Conservation (phyloP, 1,140 invertebrate species). For the Brachionus paranguensis region DNA sequence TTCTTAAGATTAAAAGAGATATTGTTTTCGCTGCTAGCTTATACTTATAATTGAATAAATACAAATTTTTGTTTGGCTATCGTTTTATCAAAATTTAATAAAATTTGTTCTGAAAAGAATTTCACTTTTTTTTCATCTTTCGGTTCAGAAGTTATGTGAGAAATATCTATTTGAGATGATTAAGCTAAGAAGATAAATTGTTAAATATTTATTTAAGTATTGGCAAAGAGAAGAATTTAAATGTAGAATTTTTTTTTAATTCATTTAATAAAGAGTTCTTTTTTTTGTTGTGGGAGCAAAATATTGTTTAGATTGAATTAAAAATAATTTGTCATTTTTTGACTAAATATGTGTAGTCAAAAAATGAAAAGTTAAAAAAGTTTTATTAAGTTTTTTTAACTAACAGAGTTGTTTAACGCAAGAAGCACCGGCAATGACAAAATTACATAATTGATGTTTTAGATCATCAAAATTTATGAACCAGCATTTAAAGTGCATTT, state of each 20-base stretch:
- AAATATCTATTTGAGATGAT: background rate
- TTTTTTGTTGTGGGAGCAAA: background rate
- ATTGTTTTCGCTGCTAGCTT: conserved; percentile 39
- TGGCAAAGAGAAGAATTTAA: background rate
- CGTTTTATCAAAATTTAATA: background rate
- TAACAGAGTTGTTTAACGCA: too few species aligned
- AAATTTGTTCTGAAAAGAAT: background rate
- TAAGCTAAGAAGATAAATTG: background rate
- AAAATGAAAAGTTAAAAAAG: too few species aligned
- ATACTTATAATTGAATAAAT: conserved; percentile 27
- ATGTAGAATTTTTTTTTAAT: background rate
- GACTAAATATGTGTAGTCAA: too few species aligned
- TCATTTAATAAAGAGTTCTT: background rate
- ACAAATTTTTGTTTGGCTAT: background rate
- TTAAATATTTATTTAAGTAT: background rate
- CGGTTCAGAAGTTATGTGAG: background rate
- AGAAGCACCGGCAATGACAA: too few species aligned
- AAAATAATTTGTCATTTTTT: too few species aligned
- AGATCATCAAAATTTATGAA: too few species aligned
- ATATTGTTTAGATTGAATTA: too few species aligned
- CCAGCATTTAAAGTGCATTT: too few species aligned
- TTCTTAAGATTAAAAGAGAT: conserved; percentile 39
- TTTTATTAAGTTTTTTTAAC: too few species aligned
- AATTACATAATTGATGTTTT: too few species aligned
- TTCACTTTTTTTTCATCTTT: background rate